phyloP scores from a whole-genome alignment of 1,140 invertebrate species.

The Venturia canescens region DNA sequence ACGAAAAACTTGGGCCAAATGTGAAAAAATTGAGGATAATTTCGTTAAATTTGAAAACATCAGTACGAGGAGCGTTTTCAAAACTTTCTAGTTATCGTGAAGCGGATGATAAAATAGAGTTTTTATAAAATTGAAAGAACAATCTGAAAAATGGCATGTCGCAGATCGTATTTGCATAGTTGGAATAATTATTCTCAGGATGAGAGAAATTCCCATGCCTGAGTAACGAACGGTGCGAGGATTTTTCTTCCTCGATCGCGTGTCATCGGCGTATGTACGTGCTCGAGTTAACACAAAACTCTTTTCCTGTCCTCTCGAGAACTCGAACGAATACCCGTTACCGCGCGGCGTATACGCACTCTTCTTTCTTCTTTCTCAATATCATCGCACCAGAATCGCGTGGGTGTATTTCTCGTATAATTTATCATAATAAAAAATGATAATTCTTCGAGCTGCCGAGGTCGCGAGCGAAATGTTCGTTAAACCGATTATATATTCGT shows the following conservation, averaged over 20 bases:
- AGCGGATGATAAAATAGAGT: no score
- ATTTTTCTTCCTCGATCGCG: background rate
- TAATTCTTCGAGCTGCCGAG: background rate
- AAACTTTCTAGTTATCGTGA: no score
- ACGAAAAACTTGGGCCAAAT: no score
- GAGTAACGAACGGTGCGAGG: background rate
- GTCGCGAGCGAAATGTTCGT: background rate
- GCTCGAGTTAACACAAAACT: conserved; percentile 22
- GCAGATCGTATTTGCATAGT: background rate
- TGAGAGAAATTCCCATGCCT: background rate
- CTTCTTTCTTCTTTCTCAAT: background rate
- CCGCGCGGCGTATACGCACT: background rate
- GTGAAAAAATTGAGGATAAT: no score
- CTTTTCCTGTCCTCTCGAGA: background rate
- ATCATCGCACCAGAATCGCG: background rate
- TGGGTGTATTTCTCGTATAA: background rate
- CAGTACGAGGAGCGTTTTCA: no score
- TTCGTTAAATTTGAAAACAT: no score
- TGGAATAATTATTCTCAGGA: background rate
- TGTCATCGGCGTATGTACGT: conserved; percentile 8
- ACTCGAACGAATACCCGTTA: conserved; percentile 19
- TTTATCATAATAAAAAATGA: conserved; percentile 13
- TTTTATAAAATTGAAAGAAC: background rate
- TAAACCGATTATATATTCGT: background rate
- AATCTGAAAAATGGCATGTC: background rate